Base-by-base conservation (phyloP, 2,797 vertebrate genomes). In the Tadarida brasiliensis region DNA sequence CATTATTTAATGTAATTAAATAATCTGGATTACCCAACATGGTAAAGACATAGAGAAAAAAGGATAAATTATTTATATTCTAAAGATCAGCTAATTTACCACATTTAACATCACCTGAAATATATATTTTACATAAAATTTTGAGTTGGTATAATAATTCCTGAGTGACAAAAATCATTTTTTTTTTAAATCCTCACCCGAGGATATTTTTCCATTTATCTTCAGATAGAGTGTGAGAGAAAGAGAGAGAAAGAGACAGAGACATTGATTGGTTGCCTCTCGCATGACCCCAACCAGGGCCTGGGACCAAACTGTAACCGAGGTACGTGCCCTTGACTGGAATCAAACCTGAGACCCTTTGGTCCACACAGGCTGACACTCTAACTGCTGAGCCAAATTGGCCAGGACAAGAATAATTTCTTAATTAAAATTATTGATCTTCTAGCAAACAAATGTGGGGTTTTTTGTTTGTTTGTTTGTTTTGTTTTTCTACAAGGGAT, bases 401-500 rank as follows among this genome's bases (percentile, higher is more conserved):
- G 39, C 39, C 39, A 44, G 39, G 90, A 5, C 33, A 54, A 93
- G 84, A 74, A 95, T 56, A 77, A 67, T 94, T 81, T 51, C 94
- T 71, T 94, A 95, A 3, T 94, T 74, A 76, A 90, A 90, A 90
- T 28, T 76, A 65, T 1, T 51, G n/a, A 51, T 70, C 51, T 68
- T 78, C 15, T 33, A 61, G 54, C 10, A 78, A 76, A 61, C 12
- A 20, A 54, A 80, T 33, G 30, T 28, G 39, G 39, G 39, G 39
- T 44, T 44, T 73, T 73, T 49, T 2, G 9, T 73, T 47, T 14
- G 1, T 49, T 11, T 17, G 4, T 49, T 22, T 5, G 10, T 44
- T 44, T 49, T 49, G 59, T 90, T 78, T 92, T 91, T 84, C 35
- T 71, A 74, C 74, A 97, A 94, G 73, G n/a, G 89, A 96, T 97